Conservation (phyloP, 2,888 invertebrate species). For the Sussaba pulchella region DNA sequence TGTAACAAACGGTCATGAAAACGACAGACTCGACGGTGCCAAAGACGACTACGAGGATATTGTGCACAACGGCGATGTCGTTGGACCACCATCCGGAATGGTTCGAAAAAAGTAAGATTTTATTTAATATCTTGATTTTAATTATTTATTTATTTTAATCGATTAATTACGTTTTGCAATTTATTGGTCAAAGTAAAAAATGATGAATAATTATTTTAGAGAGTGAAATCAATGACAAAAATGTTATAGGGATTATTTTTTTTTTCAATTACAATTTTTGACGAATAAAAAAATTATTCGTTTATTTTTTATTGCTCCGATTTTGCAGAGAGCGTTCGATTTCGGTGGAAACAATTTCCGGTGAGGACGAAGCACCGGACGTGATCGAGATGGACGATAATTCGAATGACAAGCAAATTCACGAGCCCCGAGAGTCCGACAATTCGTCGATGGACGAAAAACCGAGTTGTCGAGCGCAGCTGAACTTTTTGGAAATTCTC, state of each 20-base stretch:
- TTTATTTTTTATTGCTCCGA: background rate
- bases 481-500: conserved; percentile 84
- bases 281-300: background rate
- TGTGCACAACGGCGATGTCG: conserved; percentile 76
- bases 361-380: conserved; percentile 78
- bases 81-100: conserved; percentile 68
- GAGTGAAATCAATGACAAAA: too few species aligned
- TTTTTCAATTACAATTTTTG: background rate
- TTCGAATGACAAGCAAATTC: conserved; percentile 70
- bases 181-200: too few species aligned
- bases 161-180: too few species aligned
- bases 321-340: conserved; percentile 73
- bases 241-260: too few species aligned
- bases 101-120: conserved; percentile 74
- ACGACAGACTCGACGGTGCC: conserved; percentile 67
- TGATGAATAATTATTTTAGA: too few species aligned
- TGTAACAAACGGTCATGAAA: conserved; percentile 69
- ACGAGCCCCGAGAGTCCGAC: conserved; percentile 59
- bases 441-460: conserved; percentile 65
- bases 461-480: conserved; percentile 75
- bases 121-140: too few species aligned
- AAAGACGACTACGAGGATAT: conserved; percentile 80
- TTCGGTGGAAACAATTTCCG: conserved; percentile 78
- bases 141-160: too few species aligned
- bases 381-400: conserved; percentile 76